Evolutionary conservation across 1,140 invertebrate species (phyloP), one percentile per base, ranked within the genome.

Genomic region (Bombus cullumanus): DNA sequence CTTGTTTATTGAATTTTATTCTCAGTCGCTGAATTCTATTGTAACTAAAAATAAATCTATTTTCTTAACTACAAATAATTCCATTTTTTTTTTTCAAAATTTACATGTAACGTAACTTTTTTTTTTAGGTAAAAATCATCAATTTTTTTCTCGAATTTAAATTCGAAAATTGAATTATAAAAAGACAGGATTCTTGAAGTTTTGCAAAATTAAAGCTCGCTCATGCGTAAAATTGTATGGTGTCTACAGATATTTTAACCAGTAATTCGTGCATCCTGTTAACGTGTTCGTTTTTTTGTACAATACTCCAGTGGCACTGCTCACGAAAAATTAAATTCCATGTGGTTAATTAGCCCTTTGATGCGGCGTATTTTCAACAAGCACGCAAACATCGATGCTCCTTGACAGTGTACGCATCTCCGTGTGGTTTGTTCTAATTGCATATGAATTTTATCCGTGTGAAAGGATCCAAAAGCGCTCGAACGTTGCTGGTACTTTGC

Each of bases 321-420:
- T n/a, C 31, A 43, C 22, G 10, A 28, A 69, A 39, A 53, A 34
- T 80, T 53, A 18, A 68, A 69, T 69, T 80, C 25, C 13, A 22
- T 57, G 25, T 37, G 31, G 64, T 69, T 69, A 80, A 80, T 69
- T 80, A 68, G 31, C 13, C 31, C 41, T 66, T 43, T 78, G 53
- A 31, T 25, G 39, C 39, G 18, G 9, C 75, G 75, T 64, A 31
- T 77, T 77, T 77, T 41, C 53, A 64, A 34, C 34, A 31, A 59
- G 37, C 37, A n/a, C 8, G n/a, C 59, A 37, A 62, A 9, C 37
- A 41, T 41, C 57, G 75, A n/a, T 77, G 9, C 75, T 41, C 8
- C 37, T 62, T 57, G 75, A 62, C 53, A 28, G 75, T 39, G 28
- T 57, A 31, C n/a, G 37, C 57, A n/a, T 77, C 34, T 41, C 37